Base-by-base conservation (phyloP, 1,140 invertebrate genomes). In the Epicauta chinensis region DNA sequence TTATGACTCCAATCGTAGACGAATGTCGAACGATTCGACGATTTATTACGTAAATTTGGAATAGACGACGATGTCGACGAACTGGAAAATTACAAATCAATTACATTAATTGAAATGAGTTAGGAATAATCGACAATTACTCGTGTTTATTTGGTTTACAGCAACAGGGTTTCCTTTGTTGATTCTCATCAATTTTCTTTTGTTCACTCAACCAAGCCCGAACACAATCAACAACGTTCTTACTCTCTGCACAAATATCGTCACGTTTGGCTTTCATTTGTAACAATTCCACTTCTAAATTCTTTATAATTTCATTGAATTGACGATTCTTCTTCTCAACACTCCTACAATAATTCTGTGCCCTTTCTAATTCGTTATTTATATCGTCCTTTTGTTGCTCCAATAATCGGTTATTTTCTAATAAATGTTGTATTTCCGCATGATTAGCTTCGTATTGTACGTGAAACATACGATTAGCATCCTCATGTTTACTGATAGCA, bases 201-300 rank as follows among this genome's bases (percentile, higher is more conserved):
- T 59, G 57, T 46, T 55, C 57, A 9, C 45, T 12, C 15, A 59
- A 16, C 53, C 54, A 59, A 5, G 16, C 35, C 16, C 35, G 48
- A 9, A 56, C 48, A 16, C 43, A 51, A 2, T 49, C 17, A 7
- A 48, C 17, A 37, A 59, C 47, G 13, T 42, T 38, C 39, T 38
- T 48, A 12, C 48, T 45, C 39, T 59, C 57, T 10, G 16, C 13
- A 16, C 49, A 50, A 2, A 59, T 30, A 41, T 45, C 47, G 34
- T 59, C 45, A n/a, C 36, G 45, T 15, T 45, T 47, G n/a, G 14
- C 38, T 37, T 46, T 40, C 1, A 49, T 15, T 13, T 59, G 49
- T 7, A 23, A 14, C 12, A 59, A 46, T 39, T 59, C 57, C 3
- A 52, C 10, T 37, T 59, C 53, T 30, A 59, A 45, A 55, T 48